phyloP scores from a whole-genome alignment of 2,113 vertebrate species.

The Heliornis fulica region DNA sequence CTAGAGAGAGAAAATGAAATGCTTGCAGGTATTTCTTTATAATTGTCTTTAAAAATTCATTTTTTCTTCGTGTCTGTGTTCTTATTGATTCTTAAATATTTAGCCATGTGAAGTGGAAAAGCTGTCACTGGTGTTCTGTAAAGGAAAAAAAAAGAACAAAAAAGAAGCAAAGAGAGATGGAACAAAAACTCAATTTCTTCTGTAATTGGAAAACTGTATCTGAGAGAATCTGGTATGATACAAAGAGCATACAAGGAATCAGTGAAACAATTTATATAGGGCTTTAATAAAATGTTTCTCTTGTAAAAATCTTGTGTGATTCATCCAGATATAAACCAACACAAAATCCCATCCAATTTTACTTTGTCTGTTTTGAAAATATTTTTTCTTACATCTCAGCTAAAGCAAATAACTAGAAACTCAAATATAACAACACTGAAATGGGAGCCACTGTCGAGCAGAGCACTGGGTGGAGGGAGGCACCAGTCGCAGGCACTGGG shows the following conservation, averaged over 20 bases:
- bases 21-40: neutral
- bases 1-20: neutral
- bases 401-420: neutral
- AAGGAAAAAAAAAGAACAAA: neutral
- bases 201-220: neutral
- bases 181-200: neutral
- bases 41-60: neutral
- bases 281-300: slow-evolving; percentile 10
- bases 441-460: neutral
- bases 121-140: neutral
- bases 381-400: neutral
- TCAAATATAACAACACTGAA: neutral
- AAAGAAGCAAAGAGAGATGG: neutral
- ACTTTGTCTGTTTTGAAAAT: neutral
- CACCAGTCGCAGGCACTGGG: accelerated
- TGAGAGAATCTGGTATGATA: neutral
- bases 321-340: neutral
- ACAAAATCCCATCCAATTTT: neutral
- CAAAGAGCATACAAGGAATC: neutral
- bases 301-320: neutral
- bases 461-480: neutral
- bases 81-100: neutral
- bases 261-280: neutral
- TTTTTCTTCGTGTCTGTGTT: neutral
- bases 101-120: neutral